Evolutionary conservation across 2,888 invertebrate genomes (phyloP).

Genomic region (Cepaea hortensis): DNA sequence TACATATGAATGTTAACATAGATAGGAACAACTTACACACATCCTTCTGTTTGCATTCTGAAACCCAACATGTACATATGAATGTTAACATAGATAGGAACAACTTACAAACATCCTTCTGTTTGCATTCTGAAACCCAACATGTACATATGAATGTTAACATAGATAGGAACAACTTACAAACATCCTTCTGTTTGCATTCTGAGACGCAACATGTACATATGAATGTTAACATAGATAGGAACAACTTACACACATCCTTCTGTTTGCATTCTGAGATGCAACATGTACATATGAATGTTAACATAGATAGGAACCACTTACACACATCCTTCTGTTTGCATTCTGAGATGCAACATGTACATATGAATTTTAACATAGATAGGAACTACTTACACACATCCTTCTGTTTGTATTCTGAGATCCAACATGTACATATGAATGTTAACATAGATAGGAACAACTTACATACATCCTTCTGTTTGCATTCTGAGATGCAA

Average conservation of each 20-base stretch:
- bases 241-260: not conserved
- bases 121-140: not conserved
- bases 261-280: not conserved
- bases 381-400: conserved; percentile 1
- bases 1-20: not conserved
- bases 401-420: not conserved
- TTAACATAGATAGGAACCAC: not conserved
- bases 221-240: not conserved
- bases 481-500: not conserved
- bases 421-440: not conserved
- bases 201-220: not conserved
- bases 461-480: not conserved
- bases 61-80: not conserved
- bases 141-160: not conserved
- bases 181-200: not conserved
- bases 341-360: not conserved
- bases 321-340: not conserved
- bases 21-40: not conserved
- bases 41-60: not conserved
- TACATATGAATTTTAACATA: not conserved
- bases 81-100: not conserved
- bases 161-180: conserved; percentile 2
- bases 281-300: not conserved
- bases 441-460: not conserved
- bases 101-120: not conserved